A percentile compares a stretch with the other conserved stretches of the same genome.
Conservation (phyloP, 2,113 vertebrate species). For the Petromus typicus region DNA sequence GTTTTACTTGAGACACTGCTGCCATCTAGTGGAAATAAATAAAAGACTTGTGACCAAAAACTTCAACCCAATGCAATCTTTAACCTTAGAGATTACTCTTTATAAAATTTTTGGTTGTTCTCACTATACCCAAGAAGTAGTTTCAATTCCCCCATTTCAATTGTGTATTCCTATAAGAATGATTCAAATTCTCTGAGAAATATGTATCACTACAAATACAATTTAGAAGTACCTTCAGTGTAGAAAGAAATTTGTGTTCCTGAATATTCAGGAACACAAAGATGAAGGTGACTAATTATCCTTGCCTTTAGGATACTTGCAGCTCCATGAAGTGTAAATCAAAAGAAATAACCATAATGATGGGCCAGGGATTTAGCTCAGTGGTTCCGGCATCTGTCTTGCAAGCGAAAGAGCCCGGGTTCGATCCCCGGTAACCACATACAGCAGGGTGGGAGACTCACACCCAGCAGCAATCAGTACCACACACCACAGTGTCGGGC, state of each 20-base stretch:
- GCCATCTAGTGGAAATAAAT: constrained; percentile 84
- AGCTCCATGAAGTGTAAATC: too few species aligned
- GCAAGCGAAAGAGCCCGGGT: too few species aligned
- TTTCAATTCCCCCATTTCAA: constrained; percentile 59
- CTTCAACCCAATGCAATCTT: neutral
- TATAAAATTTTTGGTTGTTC: constrained; percentile 3
- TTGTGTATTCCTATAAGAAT: constrained; percentile 28
- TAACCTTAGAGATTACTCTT: constrained; percentile 40
- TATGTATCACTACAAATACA: neutral
- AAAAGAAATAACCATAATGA: neutral
- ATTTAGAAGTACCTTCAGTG: neutral
- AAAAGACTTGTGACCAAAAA: too few species aligned
- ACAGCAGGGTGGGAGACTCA: too few species aligned
- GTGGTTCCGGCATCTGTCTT: too few species aligned
- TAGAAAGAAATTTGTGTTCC: neutral
- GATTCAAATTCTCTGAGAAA: neutral
- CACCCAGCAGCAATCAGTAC: too few species aligned
- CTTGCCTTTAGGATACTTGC: neutral
- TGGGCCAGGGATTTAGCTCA: too few species aligned
- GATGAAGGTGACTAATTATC: neutral
- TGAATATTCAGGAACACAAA: neutral
- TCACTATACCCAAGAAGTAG: constrained; percentile 56
- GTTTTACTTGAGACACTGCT: constrained; percentile 77
- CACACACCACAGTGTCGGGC: too few species aligned
- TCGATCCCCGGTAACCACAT: too few species aligned